Evolutionary conservation across 2,113 vertebrate genomes (phyloP).

Genomic region (Dunckerocampus dactyliophorus): DNA sequence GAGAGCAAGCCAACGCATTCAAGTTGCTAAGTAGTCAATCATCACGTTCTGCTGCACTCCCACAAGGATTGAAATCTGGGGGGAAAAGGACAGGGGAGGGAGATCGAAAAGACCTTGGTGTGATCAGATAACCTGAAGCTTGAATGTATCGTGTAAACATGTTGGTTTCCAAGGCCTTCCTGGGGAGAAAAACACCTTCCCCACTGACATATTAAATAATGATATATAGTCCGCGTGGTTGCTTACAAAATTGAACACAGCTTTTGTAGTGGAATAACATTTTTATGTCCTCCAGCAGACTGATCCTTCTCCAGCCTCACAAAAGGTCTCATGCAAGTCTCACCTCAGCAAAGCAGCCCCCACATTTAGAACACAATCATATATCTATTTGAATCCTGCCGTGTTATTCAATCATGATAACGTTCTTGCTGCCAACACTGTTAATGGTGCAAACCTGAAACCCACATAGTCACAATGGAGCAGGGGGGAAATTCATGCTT

Average conservation of each 20-base stretch:
- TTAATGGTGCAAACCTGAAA: conserved; percentile 15
- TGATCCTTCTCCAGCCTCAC: conserved; percentile 6
- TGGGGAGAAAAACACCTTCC: conserved; percentile 16
- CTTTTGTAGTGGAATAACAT: conserved; percentile 20
- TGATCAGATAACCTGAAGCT: conserved; percentile 37
- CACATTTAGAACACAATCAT: conserved; percentile 4
- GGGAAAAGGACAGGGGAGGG: conserved; percentile 13
- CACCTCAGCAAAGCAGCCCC: not conserved
- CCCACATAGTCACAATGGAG: conserved; percentile 7
- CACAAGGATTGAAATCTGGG: conserved; percentile 36
- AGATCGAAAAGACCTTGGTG: conserved; percentile 23
- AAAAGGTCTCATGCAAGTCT: conserved; percentile 18
- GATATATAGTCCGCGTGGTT: conserved; percentile 10
- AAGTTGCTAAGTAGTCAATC: conserved; percentile 51
- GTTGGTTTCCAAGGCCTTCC: conserved; percentile 21
- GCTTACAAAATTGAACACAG: conserved; percentile 12
- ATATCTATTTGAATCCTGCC: not conserved
- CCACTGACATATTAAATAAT: conserved; percentile 4
- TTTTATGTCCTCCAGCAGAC: conserved; percentile 23
- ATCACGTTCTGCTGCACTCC: conserved; percentile 39
- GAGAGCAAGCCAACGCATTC: conserved; percentile 39
- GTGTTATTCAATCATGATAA: conserved; percentile 4
- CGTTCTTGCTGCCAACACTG: not conserved
- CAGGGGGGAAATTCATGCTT: not conserved
- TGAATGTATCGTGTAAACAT: conserved; percentile 30